Evolutionary conservation across 2,113 vertebrate species (phyloP), one percentile per base, ranked within the genome.

Genomic region (Xyliphius kryptos): DNA sequence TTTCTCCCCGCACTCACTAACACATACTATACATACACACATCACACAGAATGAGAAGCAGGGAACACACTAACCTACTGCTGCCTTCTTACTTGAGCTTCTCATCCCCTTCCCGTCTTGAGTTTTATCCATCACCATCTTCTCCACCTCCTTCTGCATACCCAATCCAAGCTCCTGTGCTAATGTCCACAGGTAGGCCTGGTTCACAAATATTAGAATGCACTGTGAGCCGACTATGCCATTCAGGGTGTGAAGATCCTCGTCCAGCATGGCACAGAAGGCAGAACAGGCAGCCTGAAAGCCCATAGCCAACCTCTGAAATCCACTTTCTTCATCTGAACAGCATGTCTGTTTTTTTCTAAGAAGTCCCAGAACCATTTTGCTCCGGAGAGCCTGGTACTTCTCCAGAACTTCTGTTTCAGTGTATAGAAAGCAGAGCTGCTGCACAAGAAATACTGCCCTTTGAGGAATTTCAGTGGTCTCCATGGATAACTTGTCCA

Each of bases 391-490:
- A 53, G 61, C 86, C 81, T 92, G 91, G 74, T 96, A 98, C 72
- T 85, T 88, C 3, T 41, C 63, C 69, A 95, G 80, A 68, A 94
- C 90, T 76, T 95, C 93, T 17, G 85, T 77, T 73, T 92, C 88
- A 5, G 94, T 87, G 74, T 92, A 93, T 71, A 97, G 87, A 77
- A 94, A 94, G 32, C 90, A 81, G 68, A 97, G 84, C 16, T 89
- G 88, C 37, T 88, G 89, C 61, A 98, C 75, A 75, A 86, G 87
- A 5, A 81, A 81, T 43, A 77, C n/a, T n/a, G n/a, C 79, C 71
- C 89, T 90, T 72, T 89, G 80, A 17, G 81, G 62, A 44, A 85
- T 81, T 20, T 80, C 76, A 43, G 68, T 68, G 15, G 66, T 50
- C 2, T 14, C 22, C 10, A 5, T 13, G 21, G 56, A 59, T 68